These are phyloP conservation scores for Blastobasis lacticolella DNA, from an alignment of 2,888 invertebrate species.

Conservation along the genomic window DNA sequence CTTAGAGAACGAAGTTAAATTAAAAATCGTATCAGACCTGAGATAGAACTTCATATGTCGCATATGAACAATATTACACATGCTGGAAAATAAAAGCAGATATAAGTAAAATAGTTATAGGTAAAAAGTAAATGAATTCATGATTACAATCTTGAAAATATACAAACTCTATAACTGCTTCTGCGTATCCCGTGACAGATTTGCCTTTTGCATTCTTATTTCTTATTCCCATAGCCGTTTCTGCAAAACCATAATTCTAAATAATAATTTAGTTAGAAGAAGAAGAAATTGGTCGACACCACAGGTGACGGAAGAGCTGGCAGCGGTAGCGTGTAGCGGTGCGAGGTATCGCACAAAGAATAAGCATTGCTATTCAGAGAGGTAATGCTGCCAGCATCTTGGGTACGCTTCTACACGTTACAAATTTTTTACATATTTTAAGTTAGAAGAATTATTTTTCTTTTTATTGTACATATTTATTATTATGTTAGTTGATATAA, in stretches of 20 bases:
- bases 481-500: no score
- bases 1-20: slow-evolving; percentile 79
- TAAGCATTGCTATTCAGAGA: no score
- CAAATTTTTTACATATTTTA: no score
- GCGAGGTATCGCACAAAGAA: no score
- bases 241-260: slow-evolving; percentile 35
- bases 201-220: slow-evolving; percentile 79
- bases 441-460: no score
- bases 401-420: no score
- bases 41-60: slow-evolving; percentile 85
- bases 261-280: no score
- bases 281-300: no score
- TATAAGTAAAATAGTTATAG: neutral
- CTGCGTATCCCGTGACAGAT: slow-evolving; percentile 84
- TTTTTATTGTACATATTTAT: no score
- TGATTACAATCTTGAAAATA: neutral
- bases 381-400: no score
- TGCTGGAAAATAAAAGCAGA: slow-evolving; percentile 42
- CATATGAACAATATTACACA: slow-evolving; percentile 88
- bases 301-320: no score
- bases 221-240: slow-evolving; percentile 91
- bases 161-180: slow-evolving; percentile 84
- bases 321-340: no score
- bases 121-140: neutral
- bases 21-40: slow-evolving; percentile 81